These are phyloP conservation scores for Chaenocephalus aceratus DNA, from an alignment of 2,113 vertebrate species.

Conservation along the genomic window DNA sequence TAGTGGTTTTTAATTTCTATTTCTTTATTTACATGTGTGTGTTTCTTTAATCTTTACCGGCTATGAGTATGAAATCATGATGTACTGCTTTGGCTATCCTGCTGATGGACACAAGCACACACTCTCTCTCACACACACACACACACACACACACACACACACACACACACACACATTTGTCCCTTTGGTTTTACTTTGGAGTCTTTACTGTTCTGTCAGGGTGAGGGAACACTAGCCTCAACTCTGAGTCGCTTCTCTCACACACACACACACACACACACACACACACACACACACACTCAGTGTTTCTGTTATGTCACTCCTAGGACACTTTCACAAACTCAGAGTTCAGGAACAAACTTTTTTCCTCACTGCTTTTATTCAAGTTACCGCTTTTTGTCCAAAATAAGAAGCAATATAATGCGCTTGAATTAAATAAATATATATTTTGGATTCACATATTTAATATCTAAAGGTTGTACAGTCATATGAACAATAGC, in stretches of 20 bases:
- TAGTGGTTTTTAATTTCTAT: not conserved
- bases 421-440: not conserved
- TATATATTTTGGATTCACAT: too few species aligned
- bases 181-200: too few species aligned
- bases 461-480: too few species aligned
- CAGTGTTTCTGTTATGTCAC: not conserved
- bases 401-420: not conserved
- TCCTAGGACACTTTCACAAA: not conserved
- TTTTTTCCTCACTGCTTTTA: not conserved
- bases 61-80: not conserved
- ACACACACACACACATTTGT: too few species aligned
- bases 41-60: not conserved
- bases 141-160: too few species aligned
- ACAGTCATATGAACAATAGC: too few species aligned
- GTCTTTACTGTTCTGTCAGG: too few species aligned
- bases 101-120: not conserved
- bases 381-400: too few species aligned
- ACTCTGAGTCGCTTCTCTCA: too few species aligned
- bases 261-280: not conserved
- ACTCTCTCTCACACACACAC: not conserved
- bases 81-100: not conserved
- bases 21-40: too few species aligned
- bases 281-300: not conserved
- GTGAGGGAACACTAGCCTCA: too few species aligned
- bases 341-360: slow-evolving; percentile 16